These are phyloP conservation scores for Lochmaea crataegi DNA, from an alignment of 2,888 invertebrate species.

Conservation along the genomic window DNA sequence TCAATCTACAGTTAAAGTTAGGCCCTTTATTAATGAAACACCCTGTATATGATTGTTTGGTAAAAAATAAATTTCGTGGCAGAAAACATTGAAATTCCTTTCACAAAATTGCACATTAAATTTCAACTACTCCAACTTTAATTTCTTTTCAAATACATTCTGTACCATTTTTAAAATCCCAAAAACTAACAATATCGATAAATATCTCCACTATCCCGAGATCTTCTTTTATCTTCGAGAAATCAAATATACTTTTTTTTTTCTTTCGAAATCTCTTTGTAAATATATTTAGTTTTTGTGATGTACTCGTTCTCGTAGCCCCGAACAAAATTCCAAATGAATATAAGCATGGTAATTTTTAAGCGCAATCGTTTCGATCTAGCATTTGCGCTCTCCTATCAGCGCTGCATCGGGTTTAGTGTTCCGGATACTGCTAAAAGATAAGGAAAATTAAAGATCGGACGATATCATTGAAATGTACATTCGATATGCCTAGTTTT, in stretches of 20 bases:
- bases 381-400: slow-evolving; percentile 40
- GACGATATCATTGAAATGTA: slow-evolving; percentile 50
- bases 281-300: slow-evolving; percentile 27
- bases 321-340: slow-evolving; percentile 34
- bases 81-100: too few species aligned
- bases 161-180: neutral
- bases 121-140: too few species aligned
- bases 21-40: too few species aligned
- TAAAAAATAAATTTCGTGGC: too few species aligned
- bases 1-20: too few species aligned
- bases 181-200: neutral
- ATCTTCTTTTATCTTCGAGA: neutral
- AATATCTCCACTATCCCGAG: neutral
- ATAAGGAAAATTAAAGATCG: slow-evolving; percentile 59
- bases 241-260: neutral
- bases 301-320: slow-evolving; percentile 24
- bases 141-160: too few species aligned
- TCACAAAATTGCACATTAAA: too few species aligned
- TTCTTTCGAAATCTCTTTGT: slow-evolving; percentile 35
- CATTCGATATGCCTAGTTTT: slow-evolving; percentile 41
- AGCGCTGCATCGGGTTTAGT: slow-evolving; percentile 51
- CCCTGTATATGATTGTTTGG: too few species aligned
- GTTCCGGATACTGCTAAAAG: slow-evolving; percentile 52
- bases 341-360: slow-evolving; percentile 42
- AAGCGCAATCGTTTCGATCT: slow-evolving; percentile 47